Conservation (phyloP, 1,140 invertebrate species). For the Eriocheir sinensis region DNA sequence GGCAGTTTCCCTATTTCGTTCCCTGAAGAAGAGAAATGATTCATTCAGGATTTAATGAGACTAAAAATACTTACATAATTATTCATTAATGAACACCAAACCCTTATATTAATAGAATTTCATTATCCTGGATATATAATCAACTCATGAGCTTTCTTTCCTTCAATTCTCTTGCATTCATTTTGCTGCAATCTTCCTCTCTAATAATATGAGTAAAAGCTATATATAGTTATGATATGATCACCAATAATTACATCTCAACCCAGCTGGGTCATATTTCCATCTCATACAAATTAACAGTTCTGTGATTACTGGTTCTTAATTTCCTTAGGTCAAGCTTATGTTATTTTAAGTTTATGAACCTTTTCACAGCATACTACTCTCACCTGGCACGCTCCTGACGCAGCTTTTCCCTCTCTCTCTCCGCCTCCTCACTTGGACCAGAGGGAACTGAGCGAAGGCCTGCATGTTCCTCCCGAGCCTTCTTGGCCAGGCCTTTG, state of each 20-base stretch:
- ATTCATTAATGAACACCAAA: no score
- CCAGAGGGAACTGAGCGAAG: conserved; percentile 83
- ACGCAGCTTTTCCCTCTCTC: conserved; percentile 94
- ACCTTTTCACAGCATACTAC: no score
- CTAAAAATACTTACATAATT: no score
- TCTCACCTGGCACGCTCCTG: conserved; percentile 86
- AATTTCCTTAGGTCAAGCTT: no score
- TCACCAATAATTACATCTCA: no score
- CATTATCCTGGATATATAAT: neutral
- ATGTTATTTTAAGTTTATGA: no score
- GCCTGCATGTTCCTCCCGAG: conserved; percentile 96
- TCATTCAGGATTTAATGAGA: neutral
- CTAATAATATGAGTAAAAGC: no score
- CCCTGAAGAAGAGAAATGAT: conserved; percentile 83
- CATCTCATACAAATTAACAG: no score
- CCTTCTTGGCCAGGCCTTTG: conserved; percentile 95
- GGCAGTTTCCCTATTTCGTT: conserved; percentile 95
- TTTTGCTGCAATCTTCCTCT: neutral
- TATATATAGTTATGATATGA: no score
- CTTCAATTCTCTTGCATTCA: neutral
- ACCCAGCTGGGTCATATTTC: no score
- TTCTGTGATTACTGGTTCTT: no score
- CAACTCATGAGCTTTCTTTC: neutral
- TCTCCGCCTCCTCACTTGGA: conserved; percentile 85
- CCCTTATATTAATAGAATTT: neutral